Evolutionary conservation across 64 coral and sea anemone species (phyloP).

Genomic region (Cladopsammia gracilis): DNA sequence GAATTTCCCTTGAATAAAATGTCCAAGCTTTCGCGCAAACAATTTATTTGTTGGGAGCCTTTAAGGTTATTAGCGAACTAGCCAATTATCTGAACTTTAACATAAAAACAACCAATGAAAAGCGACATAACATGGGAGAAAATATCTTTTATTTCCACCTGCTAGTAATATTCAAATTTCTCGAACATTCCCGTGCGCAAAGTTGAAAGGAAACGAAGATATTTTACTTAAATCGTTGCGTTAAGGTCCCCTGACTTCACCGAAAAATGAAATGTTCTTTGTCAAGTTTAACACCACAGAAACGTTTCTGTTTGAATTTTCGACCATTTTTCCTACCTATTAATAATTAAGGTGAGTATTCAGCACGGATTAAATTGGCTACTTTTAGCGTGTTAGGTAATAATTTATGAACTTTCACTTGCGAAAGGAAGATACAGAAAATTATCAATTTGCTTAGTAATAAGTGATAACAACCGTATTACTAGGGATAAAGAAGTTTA

Average conservation of each 20-base stretch:
- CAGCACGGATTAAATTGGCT: slow-evolving; percentile 35
- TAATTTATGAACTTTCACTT: slow-evolving; percentile 54
- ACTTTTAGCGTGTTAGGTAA: slow-evolving; percentile 36
- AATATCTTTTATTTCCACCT: slow-evolving; percentile 35
- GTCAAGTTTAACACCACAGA: not conserved
- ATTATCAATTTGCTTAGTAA: slow-evolving; percentile 26
- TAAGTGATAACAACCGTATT: not conserved
- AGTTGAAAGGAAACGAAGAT: not conserved
- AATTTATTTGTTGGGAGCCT: slow-evolving; percentile 34
- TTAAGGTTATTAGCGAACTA: slow-evolving; percentile 38
- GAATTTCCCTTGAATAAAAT: slow-evolving; percentile 10
- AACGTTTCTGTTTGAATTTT: slow-evolving; percentile 1
- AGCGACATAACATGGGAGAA: slow-evolving; percentile 7
- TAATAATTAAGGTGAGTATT: slow-evolving; percentile 23
- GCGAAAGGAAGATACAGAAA: slow-evolving; percentile 5
- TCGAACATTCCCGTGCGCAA: not conserved
- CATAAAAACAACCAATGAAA: slow-evolving; percentile 23
- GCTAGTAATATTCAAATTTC: not conserved
- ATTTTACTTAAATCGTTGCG: not conserved
- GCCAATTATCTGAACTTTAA: slow-evolving; percentile 27
- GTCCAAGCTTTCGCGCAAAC: not conserved
- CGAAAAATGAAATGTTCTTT: not conserved
- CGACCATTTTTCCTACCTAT: not conserved
- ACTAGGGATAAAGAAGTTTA: not conserved
- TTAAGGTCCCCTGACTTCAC: too few species aligned